phyloP scores from a whole-genome alignment of 1,140 invertebrate genomes.

The Panagrolaimus sp. region DNA sequence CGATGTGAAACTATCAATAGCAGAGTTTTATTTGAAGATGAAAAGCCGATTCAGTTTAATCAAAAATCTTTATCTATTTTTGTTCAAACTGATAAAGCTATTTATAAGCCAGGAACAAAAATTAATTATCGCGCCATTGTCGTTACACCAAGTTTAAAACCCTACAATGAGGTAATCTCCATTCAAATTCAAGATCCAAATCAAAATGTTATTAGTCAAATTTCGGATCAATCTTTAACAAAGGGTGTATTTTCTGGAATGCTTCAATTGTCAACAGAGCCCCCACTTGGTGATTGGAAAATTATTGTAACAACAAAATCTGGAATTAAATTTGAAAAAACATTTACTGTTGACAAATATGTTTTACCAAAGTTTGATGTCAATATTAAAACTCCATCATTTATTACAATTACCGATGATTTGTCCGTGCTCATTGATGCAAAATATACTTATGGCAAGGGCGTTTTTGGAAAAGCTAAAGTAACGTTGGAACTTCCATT shows the following conservation, averaged over 20 bases:
- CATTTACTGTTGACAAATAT: slow-evolving; percentile 61
- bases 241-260: slow-evolving; percentile 51
- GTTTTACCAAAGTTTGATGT: slow-evolving; percentile 69
- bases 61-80: slow-evolving; percentile 81
- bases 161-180: slow-evolving; percentile 54
- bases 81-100: slow-evolving; percentile 85
- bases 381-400: slow-evolving; percentile 65
- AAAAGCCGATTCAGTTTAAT: slow-evolving; percentile 64
- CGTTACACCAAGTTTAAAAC: slow-evolving; percentile 72
- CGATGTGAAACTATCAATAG: slow-evolving; percentile 48
- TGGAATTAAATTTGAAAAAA: slow-evolving; percentile 58
- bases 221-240: slow-evolving; percentile 34
- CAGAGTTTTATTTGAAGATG: slow-evolving; percentile 51
- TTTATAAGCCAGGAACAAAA: slow-evolving; percentile 73
- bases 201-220: slow-evolving; percentile 53
- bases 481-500: slow-evolving; percentile 53
- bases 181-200: slow-evolving; percentile 53
- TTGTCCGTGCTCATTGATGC: slow-evolving; percentile 66
- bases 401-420: slow-evolving; percentile 64
- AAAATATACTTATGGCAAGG: slow-evolving; percentile 72
- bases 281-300: slow-evolving; percentile 55
- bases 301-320: slow-evolving; percentile 48
- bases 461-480: slow-evolving; percentile 66
- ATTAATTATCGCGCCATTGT: slow-evolving; percentile 79
- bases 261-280: slow-evolving; percentile 52